These are phyloP conservation scores for Heterodera filipjevi DNA, from an alignment of 2,888 invertebrate genomes.

Conservation along the genomic window DNA sequence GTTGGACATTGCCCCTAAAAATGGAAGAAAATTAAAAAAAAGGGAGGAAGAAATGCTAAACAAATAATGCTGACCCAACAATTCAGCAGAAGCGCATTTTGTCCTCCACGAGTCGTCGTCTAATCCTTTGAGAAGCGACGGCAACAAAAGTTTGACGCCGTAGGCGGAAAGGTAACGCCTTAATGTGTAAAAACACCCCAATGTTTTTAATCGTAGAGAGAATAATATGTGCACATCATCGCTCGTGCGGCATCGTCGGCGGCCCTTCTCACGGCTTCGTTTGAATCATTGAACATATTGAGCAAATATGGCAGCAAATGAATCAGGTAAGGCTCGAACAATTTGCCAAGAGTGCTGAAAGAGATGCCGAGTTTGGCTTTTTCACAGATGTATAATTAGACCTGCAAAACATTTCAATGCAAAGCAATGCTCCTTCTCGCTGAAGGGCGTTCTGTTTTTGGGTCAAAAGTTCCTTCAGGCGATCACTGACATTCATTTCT, in stretches of 20 bases:
- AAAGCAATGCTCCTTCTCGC: constrained; percentile 88
- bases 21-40: constrained; percentile 39
- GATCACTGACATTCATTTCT: constrained; percentile 80
- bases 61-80: constrained; percentile 42
- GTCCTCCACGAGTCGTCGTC: constrained; percentile 99
- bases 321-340: constrained; percentile 98
- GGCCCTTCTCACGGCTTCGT: constrained; percentile 85
- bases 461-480: constrained; percentile 30
- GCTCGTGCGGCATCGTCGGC: constrained; percentile 87
- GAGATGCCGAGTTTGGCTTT: background rate
- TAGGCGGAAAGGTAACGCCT: constrained; percentile 78
- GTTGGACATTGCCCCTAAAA: constrained; percentile 86
- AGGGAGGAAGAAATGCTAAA: background rate
- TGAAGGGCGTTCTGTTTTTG: constrained; percentile 88
- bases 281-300: constrained; percentile 91
- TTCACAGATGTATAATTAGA: background rate
- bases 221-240: constrained; percentile 72
- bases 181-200: constrained; percentile 67
- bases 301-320: constrained; percentile 92
- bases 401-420: constrained; percentile 82
- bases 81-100: constrained; percentile 73
- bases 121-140: constrained; percentile 85
- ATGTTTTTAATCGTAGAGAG: no score
- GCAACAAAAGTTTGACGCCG: constrained; percentile 94
- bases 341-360: constrained; percentile 87